Percentiles rank a stretch among this genome's conserved stretches.
Conservation (phyloP, 2,113 vertebrate genomes). For the Numenius arquata region DNA sequence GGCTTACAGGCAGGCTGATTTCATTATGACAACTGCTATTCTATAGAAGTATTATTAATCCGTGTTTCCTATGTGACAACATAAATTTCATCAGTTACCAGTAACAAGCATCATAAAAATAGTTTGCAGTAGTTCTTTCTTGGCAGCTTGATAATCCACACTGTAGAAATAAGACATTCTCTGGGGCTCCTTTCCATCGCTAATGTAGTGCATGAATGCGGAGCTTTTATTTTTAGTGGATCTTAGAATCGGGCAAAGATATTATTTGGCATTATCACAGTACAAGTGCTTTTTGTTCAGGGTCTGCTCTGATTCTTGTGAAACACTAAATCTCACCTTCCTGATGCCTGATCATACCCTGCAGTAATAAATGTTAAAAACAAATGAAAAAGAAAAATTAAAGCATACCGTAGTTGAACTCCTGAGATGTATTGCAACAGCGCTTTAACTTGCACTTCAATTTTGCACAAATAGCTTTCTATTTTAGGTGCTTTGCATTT, state of each 20-base stretch:
- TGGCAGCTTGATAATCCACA: conserved; percentile 24
- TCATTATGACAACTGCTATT: not conserved
- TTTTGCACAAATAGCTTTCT: conserved; percentile 27
- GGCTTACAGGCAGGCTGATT: conserved; percentile 19
- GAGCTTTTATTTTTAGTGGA: conserved; percentile 18
- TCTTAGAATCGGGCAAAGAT: not conserved
- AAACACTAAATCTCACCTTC: not conserved
- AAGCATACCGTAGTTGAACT: not conserved
- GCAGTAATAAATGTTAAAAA: conserved; percentile 21
- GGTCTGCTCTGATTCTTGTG: not conserved
- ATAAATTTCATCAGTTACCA: not conserved
- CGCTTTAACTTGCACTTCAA: not conserved
- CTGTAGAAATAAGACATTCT: conserved; percentile 14
- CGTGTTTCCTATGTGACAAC: not conserved
- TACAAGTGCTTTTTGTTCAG: not conserved
- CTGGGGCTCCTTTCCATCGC: not conserved
- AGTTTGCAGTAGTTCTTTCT: conserved; percentile 1
- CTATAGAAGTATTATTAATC: not conserved
- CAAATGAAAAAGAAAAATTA: not conserved
- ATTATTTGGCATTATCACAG: not conserved
- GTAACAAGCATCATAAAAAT: conserved; percentile 31
- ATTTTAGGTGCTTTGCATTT: conserved; percentile 13
- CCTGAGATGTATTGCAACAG: not conserved
- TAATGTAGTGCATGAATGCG: not conserved
- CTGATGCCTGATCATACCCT: not conserved